These are phyloP conservation scores for Perithous albicinctus DNA, from an alignment of 2,888 invertebrate species.

Conservation along the genomic window DNA sequence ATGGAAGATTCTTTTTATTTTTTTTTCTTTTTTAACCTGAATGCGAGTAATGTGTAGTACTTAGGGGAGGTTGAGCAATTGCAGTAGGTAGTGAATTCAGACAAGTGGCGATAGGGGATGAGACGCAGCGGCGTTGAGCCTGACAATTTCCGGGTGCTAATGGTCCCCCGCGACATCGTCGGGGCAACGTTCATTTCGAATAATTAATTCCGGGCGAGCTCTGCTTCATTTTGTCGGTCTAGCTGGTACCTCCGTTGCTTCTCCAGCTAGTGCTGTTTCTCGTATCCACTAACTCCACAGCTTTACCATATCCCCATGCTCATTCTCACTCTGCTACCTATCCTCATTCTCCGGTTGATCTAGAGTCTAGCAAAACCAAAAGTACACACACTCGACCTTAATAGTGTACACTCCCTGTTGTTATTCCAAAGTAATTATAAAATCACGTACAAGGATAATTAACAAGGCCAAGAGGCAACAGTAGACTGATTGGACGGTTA, in stretches of 20 bases:
- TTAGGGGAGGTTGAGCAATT: conserved; percentile 49
- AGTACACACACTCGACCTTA: background rate
- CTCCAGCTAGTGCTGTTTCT: conserved; percentile 30
- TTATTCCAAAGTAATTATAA: background rate
- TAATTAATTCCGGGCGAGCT: conserved; percentile 81
- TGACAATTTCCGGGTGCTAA: conserved; percentile 84
- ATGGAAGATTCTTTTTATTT: too few species aligned
- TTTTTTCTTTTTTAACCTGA: too few species aligned
- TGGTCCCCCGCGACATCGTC: conserved; percentile 76
- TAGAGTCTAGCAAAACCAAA: conserved; percentile 27
- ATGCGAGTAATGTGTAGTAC: conserved; percentile 35
- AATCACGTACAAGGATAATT: background rate
- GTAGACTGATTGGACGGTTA: too few species aligned
- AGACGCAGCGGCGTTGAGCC: conserved; percentile 72
- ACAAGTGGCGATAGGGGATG: conserved; percentile 41
- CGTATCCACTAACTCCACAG: conserved; percentile 25
- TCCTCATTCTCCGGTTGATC: conserved; percentile 6
- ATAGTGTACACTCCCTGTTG: background rate
- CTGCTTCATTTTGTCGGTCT: conserved; percentile 67
- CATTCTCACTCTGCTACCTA: conserved; percentile 19
- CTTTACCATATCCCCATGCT: conserved; percentile 18
- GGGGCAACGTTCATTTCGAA: conserved; percentile 79
- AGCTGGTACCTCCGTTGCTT: conserved; percentile 22
- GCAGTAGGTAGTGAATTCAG: conserved; percentile 48
- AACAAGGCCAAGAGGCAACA: too few species aligned